Percentiles rank a stretch among this genome's conserved stretches.
Evolutionary conservation across 2,888 invertebrate species (phyloP).

Genomic region (Polyploca ridens): DNA sequence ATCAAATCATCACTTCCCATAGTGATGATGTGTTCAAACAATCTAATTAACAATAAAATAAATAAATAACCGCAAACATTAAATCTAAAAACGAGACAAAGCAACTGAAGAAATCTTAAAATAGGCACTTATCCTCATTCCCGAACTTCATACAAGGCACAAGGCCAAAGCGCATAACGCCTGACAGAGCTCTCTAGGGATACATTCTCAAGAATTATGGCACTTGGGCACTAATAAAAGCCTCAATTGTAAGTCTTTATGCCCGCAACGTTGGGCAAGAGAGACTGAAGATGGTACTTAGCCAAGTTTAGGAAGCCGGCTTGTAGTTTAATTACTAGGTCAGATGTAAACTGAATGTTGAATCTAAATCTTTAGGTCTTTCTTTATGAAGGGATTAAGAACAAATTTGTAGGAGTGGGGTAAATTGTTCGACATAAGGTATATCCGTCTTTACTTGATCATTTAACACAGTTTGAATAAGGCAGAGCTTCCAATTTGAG

Average conservation of each 20-base stretch:
- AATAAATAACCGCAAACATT: too few species aligned
- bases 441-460: too few species aligned
- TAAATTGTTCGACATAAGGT: not conserved
- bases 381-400: not conserved
- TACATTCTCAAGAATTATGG: not conserved
- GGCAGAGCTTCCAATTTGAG: not conserved
- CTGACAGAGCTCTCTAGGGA: not conserved
- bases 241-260: conserved; percentile 2
- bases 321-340: not conserved
- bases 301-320: not conserved
- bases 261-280: not conserved
- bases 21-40: too few species aligned
- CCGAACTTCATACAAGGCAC: not conserved
- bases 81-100: not conserved
- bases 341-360: not conserved
- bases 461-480: not conserved
- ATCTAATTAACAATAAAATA: not conserved
- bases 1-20: too few species aligned
- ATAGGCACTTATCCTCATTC: not conserved
- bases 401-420: not conserved
- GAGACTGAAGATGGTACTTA: not conserved
- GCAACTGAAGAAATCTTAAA: not conserved
- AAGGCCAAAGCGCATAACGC: not conserved
- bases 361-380: not conserved
- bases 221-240: not conserved